Percentiles rank a stretch among this genome's conserved stretches.
Evolutionary conservation across 2,888 invertebrate genomes (phyloP).

Genomic region (Zaprionus bogoriensis): DNA sequence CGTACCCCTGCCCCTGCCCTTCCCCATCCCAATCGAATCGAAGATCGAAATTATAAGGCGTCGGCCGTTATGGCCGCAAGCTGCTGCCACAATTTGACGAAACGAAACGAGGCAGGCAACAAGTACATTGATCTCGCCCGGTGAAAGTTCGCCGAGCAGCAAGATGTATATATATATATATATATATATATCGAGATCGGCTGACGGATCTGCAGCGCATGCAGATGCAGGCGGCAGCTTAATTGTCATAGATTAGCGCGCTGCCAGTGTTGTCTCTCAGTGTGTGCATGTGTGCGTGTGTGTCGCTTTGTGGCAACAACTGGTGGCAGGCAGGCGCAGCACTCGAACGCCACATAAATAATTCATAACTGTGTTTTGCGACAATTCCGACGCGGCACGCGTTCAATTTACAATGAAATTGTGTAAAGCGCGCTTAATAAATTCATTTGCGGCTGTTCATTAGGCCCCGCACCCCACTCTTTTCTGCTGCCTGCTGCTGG

Average conservation of each 20-base stretch:
- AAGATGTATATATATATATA: neutral
- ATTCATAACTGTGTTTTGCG: slow-evolving; percentile 80
- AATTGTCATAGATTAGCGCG: slow-evolving; percentile 19
- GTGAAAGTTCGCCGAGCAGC: slow-evolving; percentile 54
- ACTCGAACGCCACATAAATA: slow-evolving; percentile 66
- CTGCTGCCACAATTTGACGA: slow-evolving; percentile 46
- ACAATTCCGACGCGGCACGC: slow-evolving; percentile 78
- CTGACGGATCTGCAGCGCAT: slow-evolving; percentile 7
- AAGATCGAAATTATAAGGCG: slow-evolving; percentile 55
- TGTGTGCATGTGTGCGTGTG: neutral
- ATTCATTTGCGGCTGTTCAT: slow-evolving; percentile 70
- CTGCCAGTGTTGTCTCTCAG: slow-evolving; percentile 33
- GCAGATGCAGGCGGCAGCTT: slow-evolving; percentile 50
- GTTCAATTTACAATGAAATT: slow-evolving; percentile 75
- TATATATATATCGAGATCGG: slow-evolving; percentile 5
- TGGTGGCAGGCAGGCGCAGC: slow-evolving; percentile 11
- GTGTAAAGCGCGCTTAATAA: slow-evolving; percentile 76
- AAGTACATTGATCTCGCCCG: slow-evolving; percentile 63
- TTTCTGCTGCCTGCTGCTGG: neutral
- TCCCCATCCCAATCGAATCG: slow-evolving; percentile 17
- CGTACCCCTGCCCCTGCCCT: neutral
- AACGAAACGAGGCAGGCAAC: neutral
- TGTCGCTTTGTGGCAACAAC: neutral
- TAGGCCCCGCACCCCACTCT: slow-evolving; percentile 30
- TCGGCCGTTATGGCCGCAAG: slow-evolving; percentile 54